These are phyloP conservation scores for Sinodicranocentrus sp. DNA, from an alignment of 2,888 invertebrate species.

Conservation along the genomic window DNA sequence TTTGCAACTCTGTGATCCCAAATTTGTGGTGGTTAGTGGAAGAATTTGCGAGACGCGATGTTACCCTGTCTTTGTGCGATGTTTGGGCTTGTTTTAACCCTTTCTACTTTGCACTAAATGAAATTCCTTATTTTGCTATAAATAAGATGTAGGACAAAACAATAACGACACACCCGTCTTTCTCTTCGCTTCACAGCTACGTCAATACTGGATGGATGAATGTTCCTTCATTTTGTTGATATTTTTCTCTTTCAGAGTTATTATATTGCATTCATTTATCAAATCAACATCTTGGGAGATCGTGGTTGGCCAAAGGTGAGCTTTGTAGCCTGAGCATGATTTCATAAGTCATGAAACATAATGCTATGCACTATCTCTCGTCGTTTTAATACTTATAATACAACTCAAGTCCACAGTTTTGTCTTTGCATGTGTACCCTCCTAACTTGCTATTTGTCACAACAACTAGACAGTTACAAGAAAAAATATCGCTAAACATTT, in stretches of 20 bases:
- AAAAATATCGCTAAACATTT: too few relatives aligned
- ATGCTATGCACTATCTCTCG: not conserved
- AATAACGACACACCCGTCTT: conserved; percentile 38
- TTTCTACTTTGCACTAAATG: not conserved
- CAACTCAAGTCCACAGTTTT: too few relatives aligned
- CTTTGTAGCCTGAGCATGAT: not conserved
- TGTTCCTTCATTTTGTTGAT: not conserved
- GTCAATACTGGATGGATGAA: not conserved
- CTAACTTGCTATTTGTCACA: too few relatives aligned
- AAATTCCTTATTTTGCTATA: conserved; percentile 31
- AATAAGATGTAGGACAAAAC: conserved; percentile 15
- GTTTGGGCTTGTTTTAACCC: too few relatives aligned
- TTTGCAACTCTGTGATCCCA: too few relatives aligned
- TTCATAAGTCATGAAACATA: not conserved
- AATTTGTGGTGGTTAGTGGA: too few relatives aligned
- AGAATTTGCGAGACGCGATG: too few relatives aligned
- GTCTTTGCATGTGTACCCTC: too few relatives aligned
- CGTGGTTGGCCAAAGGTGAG: conserved; percentile 28
- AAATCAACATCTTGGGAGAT: conserved; percentile 3
- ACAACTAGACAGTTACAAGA: too few relatives aligned
- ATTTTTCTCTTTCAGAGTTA: not conserved
- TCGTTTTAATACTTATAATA: not conserved
- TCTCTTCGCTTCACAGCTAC: conserved; percentile 12
- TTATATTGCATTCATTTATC: not conserved
- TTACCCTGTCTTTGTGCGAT: too few relatives aligned